phyloP scores from a whole-genome alignment of 2,113 vertebrate genomes.

The Hymenochirus boettgeri region DNA sequence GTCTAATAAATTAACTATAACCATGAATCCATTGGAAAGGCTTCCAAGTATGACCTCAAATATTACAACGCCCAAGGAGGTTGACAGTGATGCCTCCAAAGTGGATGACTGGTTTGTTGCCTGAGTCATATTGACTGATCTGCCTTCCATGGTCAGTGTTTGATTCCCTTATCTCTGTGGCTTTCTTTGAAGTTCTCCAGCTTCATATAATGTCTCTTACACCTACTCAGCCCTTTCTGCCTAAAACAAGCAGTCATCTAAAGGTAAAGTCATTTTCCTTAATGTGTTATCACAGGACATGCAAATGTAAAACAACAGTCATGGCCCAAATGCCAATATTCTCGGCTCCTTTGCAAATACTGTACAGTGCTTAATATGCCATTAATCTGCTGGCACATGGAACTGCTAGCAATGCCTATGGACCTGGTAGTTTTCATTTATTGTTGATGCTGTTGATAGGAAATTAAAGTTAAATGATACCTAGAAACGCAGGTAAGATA shows the following conservation, averaged over 20 bases:
- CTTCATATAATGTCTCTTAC: background rate
- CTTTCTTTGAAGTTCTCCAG: background rate
- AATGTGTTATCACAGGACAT: background rate
- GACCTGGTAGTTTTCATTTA: no score
- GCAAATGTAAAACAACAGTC: conserved; percentile 16
- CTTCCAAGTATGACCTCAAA: conserved; percentile 21
- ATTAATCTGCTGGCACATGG: no score
- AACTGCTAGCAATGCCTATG: no score
- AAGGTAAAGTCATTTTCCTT: conserved; percentile 9
- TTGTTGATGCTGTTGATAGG: no score
- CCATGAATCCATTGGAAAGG: conserved; percentile 21
- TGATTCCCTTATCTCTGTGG: background rate
- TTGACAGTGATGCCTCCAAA: no score
- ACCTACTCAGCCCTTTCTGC: background rate
- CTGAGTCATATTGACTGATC: background rate
- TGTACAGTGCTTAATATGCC: no score
- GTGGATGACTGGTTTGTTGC: no score
- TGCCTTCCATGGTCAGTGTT: background rate
- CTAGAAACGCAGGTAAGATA: no score
- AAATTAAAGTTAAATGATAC: no score
- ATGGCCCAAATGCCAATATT: background rate
- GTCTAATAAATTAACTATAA: background rate
- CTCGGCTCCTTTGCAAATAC: conserved; percentile 24
- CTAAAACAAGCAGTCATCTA: background rate
- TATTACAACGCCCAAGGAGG: background rate